Base-by-base conservation (phyloP, 2,888 invertebrate genomes). In the Rhamnusium bicolor region DNA sequence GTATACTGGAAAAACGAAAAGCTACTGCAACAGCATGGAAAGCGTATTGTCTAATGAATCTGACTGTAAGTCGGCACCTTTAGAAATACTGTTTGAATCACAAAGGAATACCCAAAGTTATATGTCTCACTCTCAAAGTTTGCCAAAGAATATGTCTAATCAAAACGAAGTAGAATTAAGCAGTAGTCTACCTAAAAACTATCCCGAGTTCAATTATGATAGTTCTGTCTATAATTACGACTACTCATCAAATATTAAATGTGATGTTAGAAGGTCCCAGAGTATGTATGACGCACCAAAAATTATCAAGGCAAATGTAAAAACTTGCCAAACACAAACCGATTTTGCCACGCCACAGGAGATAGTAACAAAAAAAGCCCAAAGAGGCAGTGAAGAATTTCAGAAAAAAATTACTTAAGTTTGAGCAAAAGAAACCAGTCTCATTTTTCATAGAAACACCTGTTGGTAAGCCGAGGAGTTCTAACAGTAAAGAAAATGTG, bases 1-100 rank as follows among this genome's bases (percentile, higher is more conserved):
- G 21, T 78, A 68, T 68, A 72, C 72, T 10, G 85, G 87, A 69
- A 89, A 92, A 73, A 90, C 90, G 1, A 90, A 92, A 82, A 92
- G 92, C 3, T 93, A 93, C 82, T 94, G 94, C 83, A 93, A 94
- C 82, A 95, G 95, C 70, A 90, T 95, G 82, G 95, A 95, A 84
- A 95, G 95, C 82, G 92, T 96, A 4, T 85, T 95, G 0, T 95
- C 95, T 0, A 95, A 95, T 85, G 95, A 95, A 77, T 94, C 94
- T 0, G 91, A 92, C 79, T 94, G 94, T 5, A 94, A 94, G 86
- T 94, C 94, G 68, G 95, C 94, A 0, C 95, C 95, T 0, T 85
- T 95, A 40, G 95, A 94, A 86, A 92, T 93, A 85, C 85, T 94
- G 0, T 93, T 94, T 73, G 91, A 79, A 46, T 76, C 81, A 1